phyloP scores from a whole-genome alignment of 2,113 vertebrate genomes.

The Prietella phreatophila region DNA sequence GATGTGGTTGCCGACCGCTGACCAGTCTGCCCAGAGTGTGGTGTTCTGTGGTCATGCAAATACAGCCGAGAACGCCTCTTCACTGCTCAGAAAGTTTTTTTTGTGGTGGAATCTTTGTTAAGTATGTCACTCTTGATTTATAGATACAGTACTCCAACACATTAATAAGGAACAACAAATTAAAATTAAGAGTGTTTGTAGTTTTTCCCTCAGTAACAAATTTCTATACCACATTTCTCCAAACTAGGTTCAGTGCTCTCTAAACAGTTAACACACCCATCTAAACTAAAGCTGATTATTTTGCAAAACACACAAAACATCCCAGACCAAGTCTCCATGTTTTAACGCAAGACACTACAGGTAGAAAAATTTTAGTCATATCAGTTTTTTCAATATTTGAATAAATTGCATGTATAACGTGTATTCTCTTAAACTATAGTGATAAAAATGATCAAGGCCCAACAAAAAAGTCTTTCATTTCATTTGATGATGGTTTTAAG shows the following conservation, averaged over 20 bases:
- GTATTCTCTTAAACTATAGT: neutral
- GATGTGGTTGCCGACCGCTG: constrained; percentile 64
- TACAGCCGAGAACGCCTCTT: neutral
- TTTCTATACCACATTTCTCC: neutral
- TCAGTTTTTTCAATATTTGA: neutral
- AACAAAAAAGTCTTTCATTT: neutral
- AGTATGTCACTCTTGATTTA: neutral
- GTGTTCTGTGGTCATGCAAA: constrained; percentile 51
- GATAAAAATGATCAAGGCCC: neutral
- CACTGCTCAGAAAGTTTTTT: neutral
- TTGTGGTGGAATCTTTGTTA: neutral
- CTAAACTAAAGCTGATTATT: neutral
- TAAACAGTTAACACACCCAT: neutral
- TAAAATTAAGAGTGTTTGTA: neutral
- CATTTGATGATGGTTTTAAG: neutral
- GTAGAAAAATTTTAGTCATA: neutral
- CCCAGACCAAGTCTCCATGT: neutral
- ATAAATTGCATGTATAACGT: neutral
- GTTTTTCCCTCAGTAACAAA: neutral
- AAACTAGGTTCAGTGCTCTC: neutral
- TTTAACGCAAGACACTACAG: too few relatives aligned
- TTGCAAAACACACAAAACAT: neutral
- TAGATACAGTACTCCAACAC: neutral
- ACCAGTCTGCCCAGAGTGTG: constrained; percentile 50
- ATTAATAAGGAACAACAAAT: neutral